Evolutionary conservation across 2,113 vertebrate genomes (phyloP), one percentile per base, ranked within the genome.

Genomic region (Platysternon megacephalum): DNA sequence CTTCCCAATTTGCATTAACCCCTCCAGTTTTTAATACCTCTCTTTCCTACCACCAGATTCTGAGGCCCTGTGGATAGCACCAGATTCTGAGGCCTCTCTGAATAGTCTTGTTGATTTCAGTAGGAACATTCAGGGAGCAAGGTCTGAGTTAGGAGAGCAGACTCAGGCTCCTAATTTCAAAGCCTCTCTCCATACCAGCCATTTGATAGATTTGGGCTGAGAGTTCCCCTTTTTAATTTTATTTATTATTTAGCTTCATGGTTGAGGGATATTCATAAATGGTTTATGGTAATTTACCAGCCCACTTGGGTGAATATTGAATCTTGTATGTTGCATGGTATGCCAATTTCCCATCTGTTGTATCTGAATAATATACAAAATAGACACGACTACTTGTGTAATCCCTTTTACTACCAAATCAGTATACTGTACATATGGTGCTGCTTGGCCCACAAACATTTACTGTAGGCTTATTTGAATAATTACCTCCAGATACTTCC

Each of bases 321-420:
- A 97, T 98, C 98, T 96, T 97, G 92, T 97, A 92, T 98, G 97
- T 98, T 90, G 94, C 74, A 65, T 90, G 92, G 97, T 84, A 93
- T 98, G 97, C 97, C 97, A 98, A 98, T 97, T 98, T 97, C 91
- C 97, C 97, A 98, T 98, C 98, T 98, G 98, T 95, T 98, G 92
- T 96, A 94, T 97, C 94, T 97, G 95, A 98, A 97, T 98, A 97
- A 97, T 97, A 97, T 95, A 97, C 94, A 95, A 96, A 97, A 96
- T 94, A 95, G 94, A 97, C 96, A 94, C 79, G 81, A 95, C 93
- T 89, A 94, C 89, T 95, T 95, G 88, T 96, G 80, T 97, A 96
- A 98, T 97, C 96, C 94, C 91, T 98, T 72, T 97, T 97, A 87
- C 95, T 96, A 87, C 92, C 95, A 97, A 97, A 98, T 98, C 97